These are phyloP conservation scores for Melanaphis sacchari DNA, from an alignment of 1,140 invertebrate species.

Conservation along the genomic window DNA sequence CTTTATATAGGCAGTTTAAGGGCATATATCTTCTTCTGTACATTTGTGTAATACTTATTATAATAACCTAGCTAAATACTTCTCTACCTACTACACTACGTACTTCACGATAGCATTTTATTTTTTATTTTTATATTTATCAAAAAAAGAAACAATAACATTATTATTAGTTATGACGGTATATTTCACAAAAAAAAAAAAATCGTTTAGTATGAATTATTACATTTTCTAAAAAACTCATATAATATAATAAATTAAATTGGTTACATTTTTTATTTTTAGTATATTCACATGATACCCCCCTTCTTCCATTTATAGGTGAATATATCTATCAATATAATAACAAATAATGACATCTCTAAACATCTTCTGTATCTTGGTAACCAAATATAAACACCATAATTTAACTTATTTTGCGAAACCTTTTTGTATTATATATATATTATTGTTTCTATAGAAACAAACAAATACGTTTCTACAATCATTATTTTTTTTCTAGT, in stretches of 20 bases:
- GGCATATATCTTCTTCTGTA: not conserved
- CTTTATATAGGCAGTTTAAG: not conserved
- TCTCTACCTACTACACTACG: no score
- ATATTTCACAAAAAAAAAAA: not conserved
- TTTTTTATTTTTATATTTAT: not conserved
- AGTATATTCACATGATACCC: no score
- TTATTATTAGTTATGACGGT: not conserved
- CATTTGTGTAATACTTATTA: no score
- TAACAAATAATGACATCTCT: not conserved
- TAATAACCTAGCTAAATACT: not conserved
- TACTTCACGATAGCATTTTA: not conserved
- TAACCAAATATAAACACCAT: conserved; percentile 34
- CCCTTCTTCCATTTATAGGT: not conserved
- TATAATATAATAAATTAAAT: not conserved
- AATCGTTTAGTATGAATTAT: not conserved
- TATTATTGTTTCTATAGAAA: conserved; percentile 42
- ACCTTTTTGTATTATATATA: not conserved
- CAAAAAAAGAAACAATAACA: not conserved
- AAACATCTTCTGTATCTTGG: conserved; percentile 4
- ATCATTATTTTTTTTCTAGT: conserved; percentile 38
- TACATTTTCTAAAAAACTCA: not conserved
- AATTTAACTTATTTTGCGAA: not conserved
- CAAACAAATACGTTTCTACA: conserved; percentile 30
- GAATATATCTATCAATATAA: not conserved
- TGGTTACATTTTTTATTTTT: not conserved